Evolutionary conservation across 1,140 invertebrate species (phyloP), one percentile per base, ranked within the genome.

Genomic region (Capitella teleta): DNA sequence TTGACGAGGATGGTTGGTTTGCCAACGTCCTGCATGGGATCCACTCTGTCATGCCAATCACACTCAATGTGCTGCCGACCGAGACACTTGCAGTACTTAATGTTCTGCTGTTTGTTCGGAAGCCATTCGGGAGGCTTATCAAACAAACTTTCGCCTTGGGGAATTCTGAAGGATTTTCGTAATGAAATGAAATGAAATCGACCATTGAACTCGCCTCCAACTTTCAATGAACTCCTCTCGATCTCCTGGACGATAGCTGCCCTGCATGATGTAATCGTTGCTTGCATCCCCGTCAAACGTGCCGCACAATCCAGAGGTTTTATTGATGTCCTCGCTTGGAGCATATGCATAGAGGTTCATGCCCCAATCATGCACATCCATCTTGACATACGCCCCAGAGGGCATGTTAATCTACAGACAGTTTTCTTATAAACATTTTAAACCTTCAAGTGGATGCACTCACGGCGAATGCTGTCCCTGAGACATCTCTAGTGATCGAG

Each of bases 281-380:
- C 12, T 23, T 5, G 48, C 28, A 14, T 57, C 48, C 3, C 49
- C 45, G 24, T 57, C 53, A 25, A 51, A 54, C 30, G 54, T 59
- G 0, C 59, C 59, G 46, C 59, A 61, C 19, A 61, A 28, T 6
- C 59, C 59, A 16, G 50, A 44, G 3, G 50, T 52, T 25, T 38
- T 25, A 3, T 44, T 54, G 32, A 45, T 40, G 26, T 61, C 59
- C 40, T 55, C 51, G 14, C 50, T 49, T 4, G 57, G 51, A 10
- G 52, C 49, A 38, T 59, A 53, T 16, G 57, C 30, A 47, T 55
- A 47, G 14, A 57, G 45, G 41, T 55, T 55, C 21, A 59, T 24
- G 34, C 51, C 53, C 8, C 30, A 48, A 2, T 21, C 38, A 28
- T 21, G 34, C 6, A 42, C 43, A 12, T 46, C 37, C 8, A 59